Percentiles rank a stretch among this genome's conserved stretches.
Conservation (phyloP, 2,113 vertebrate species). For the Sphyrna mokarran region DNA sequence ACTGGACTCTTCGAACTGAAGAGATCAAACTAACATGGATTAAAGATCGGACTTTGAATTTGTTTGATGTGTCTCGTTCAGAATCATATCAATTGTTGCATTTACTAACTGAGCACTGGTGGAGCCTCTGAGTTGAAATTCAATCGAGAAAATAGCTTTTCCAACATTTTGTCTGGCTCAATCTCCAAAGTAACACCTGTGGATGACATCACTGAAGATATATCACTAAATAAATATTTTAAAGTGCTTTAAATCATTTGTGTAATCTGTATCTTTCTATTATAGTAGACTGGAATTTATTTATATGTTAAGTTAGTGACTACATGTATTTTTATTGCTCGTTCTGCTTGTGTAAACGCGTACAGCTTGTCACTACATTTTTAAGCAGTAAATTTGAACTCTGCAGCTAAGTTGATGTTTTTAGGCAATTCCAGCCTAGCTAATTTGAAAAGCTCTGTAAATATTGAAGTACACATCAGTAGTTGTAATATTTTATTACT, state of each 20-base stretch:
- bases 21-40: background rate
- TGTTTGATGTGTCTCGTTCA: background rate
- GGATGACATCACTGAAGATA: background rate
- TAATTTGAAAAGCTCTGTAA: background rate
- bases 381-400: slow-evolving; percentile 16
- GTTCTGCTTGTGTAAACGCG: slow-evolving; percentile 23
- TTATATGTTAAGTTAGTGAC: slow-evolving; percentile 10
- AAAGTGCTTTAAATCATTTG: background rate
- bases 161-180: background rate
- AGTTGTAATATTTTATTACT: slow-evolving; percentile 47
- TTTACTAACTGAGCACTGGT: background rate
- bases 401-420: slow-evolving; percentile 3
- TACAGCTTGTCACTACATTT: background rate
- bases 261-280: background rate
- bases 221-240: background rate
- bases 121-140: background rate
- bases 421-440: background rate
- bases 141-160: background rate
- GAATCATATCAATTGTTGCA: background rate
- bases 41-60: background rate
- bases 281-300: background rate
- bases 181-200: background rate
- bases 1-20: background rate
- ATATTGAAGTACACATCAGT: slow-evolving; percentile 40
- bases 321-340: slow-evolving; percentile 26